Evolutionary conservation across 2,113 vertebrate genomes (phyloP).

Genomic region (Apistogramma diplotaenia): DNA sequence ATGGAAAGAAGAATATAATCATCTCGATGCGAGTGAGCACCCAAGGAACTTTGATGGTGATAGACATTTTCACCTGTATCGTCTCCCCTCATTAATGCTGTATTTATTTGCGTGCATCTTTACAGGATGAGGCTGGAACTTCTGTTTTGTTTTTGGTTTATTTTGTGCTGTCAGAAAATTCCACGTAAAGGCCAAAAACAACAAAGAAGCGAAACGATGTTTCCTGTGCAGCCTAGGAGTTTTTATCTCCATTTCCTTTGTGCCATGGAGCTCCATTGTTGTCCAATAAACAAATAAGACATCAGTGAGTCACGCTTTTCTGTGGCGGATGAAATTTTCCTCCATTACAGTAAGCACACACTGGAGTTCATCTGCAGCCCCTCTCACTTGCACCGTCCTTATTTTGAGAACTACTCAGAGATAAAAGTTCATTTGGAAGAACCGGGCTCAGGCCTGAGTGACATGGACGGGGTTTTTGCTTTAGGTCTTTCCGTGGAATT

Average conservation of each 20-base stretch:
- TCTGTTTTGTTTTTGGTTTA: not conserved
- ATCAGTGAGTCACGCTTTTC: not conserved
- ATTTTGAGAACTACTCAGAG: not conserved
- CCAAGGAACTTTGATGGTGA: no score
- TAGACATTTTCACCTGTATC: not conserved
- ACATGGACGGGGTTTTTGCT: not conserved
- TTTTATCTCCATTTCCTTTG: not conserved
- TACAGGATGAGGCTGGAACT: not conserved
- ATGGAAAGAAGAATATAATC: not conserved
- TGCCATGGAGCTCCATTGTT: not conserved
- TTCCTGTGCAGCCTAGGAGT: not conserved
- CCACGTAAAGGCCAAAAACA: not conserved
- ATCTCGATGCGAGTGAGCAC: no score
- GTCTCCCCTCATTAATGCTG: not conserved
- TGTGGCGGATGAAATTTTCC: not conserved
- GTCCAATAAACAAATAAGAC: not conserved
- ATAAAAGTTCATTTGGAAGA: not conserved
- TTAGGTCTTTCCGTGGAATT: not conserved
- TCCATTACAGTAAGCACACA: not conserved
- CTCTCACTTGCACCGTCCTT: not conserved
- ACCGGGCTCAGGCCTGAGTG: no score
- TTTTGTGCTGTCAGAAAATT: not conserved
- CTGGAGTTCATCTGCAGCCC: not conserved
- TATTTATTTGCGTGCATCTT: not conserved
- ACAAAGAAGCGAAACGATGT: not conserved